Evolutionary conservation across 2,888 invertebrate genomes (phyloP), one percentile per base, ranked within the genome.

Genomic region (Nomada ferruginata): DNA sequence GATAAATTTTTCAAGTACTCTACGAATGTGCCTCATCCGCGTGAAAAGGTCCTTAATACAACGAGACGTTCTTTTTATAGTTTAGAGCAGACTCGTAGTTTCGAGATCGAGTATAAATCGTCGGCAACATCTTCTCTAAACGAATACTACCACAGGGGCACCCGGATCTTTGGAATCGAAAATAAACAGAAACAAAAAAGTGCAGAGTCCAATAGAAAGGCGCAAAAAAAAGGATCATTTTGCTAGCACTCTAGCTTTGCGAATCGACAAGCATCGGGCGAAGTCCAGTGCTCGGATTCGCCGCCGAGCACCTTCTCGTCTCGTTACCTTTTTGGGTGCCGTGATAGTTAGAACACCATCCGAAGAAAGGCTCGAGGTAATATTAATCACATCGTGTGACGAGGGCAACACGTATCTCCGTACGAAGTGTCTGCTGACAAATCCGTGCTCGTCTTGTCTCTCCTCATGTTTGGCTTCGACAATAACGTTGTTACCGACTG

Each of bases 401-500:
- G 93, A 86, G 36, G 95, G 95, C 76, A 95, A 86, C 79, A 94
- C 91, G 90, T 94, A 95, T 86, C 94, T 92, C 63, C 95, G 91
- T 64, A 93, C 93, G 87, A 95, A 95, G 88, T 94, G 94, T 76
- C 95, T 90, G 83, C 94, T 94, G 85, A 95, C 93, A 87, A 91
- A 94, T 42, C 95, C 95, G 91, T 94, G 94, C 82, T 94, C 94
- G 87, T 95, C 95, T 79, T 92, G 92, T 84, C 91, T 93, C 87
- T 95, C 95, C 85, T 94, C 94, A 91, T 95, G 95, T 86, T 94
- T 94, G 70, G 94, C 95, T 83, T 94, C 94, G 59, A 95, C 93
- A 50, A 94, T 92, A 63, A 95, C 91, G 83, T 91, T 90, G 82
- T 94, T 94, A 85, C 94, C 94, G 79, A 91, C 89, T 55, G 94